Conservation (phyloP, 2,888 invertebrate genomes). For the Scaptomyza reducta region DNA sequence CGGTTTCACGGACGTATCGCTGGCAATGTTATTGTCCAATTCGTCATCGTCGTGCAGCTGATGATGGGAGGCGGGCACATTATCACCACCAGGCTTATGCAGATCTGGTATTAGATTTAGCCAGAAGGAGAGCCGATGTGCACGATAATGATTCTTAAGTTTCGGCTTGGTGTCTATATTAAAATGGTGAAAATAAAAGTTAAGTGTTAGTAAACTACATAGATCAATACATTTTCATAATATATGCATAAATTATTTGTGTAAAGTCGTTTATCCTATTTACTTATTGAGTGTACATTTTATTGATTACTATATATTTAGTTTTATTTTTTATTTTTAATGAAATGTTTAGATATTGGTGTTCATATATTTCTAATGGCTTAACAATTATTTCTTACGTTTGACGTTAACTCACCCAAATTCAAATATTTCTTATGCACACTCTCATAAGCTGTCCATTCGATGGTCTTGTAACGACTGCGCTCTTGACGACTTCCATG, state of each 20-base stretch:
- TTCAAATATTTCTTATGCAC: conserved; percentile 96
- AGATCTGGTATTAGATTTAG: conserved; percentile 96
- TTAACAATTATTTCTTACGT: too few species aligned
- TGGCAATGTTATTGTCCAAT: conserved; percentile 85
- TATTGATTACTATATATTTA: too few species aligned
- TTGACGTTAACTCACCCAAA: conserved; percentile 86
- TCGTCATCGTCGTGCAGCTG: conserved; percentile 89
- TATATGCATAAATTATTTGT: too few species aligned
- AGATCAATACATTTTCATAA: too few species aligned
- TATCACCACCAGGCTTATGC: conserved; percentile 93
- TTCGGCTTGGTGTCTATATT: conserved; percentile 93
- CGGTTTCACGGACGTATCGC: conserved; percentile 85
- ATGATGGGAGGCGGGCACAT: conserved; percentile 93
- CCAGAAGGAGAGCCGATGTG: conserved; percentile 97
- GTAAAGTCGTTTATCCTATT: too few species aligned
- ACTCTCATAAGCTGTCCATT: conserved; percentile 97
- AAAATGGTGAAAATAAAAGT: background rate
- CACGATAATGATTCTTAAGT: conserved; percentile 96
- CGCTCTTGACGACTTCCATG: conserved; percentile 90
- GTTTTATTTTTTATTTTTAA: too few species aligned
- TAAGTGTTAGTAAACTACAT: background rate
- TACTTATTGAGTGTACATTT: too few species aligned
- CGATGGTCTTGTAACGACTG: conserved; percentile 92
- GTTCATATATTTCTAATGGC: too few species aligned
- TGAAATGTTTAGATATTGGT: too few species aligned